Evolutionary conservation across 2,113 vertebrate species (phyloP), one percentile per base, ranked within the genome.

Genomic region (Onychostoma macrolepis): DNA sequence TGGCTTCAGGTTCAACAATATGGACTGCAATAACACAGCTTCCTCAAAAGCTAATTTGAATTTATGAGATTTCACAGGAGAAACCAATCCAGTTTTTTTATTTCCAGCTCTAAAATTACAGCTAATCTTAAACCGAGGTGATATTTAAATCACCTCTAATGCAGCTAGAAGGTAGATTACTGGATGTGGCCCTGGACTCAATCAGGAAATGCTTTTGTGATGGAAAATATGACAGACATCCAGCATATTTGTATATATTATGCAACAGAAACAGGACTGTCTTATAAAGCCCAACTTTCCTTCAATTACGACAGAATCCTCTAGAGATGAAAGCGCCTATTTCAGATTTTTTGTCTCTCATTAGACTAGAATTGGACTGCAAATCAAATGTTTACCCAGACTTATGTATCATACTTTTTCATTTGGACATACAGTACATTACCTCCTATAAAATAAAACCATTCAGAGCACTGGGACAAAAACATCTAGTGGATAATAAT

Each of bases 91-190:
- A 56, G 45, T 36, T 43, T 84, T 48, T n/a, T 72, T 80, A 85
- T 88, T 38, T 65, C 30, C n/a, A 24, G 41, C 10, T 41, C 75
- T 80, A 80, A 88, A 88, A 80, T 80, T 33, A 36, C 5, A 85
- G 75, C 75, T 56, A 53, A 88, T 84, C 36, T 85, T 36, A 15
- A 43, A 5, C 45, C 76, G 3, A 11, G 26, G 41, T 79, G 65
- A 74, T 65, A 85, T 56, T 80, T 67, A 80, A 36, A 43, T 85
- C 61, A 69, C 41, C 80, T 79, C 63, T 6, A 41, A 63, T 36
- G 41, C 38, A 28, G 4, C 24, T 3, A 71, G 28, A 81, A 1
- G 58, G 41, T 7, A 83, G 80, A 83, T 83, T 83, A n/a, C 61
- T 33, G 21, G 45, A 78, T 78, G 5, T 78, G 45, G 7, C 45